Evolutionary conservation across 2,797 vertebrate genomes (phyloP).

Genomic region (Carcharodon carcharias): DNA sequence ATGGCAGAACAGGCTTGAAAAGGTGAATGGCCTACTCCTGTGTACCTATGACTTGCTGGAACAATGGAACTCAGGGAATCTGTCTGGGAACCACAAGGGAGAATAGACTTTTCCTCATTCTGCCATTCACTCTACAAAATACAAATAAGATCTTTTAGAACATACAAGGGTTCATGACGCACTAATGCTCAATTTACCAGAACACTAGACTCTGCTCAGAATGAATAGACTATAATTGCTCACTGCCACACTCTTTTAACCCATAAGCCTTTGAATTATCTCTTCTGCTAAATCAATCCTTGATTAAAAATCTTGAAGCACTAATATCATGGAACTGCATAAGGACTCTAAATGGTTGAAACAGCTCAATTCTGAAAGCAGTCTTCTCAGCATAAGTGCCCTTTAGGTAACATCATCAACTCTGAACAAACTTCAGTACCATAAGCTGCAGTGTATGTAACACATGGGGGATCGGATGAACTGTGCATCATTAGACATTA

Average conservation of each 20-base stretch:
- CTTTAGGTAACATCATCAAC: background rate
- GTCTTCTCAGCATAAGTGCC: background rate
- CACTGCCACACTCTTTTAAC: background rate
- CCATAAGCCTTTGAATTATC: slow-evolving; percentile 7
- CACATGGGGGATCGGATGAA: background rate
- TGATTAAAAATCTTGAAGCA: background rate
- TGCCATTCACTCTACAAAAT: background rate
- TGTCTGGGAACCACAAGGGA: background rate
- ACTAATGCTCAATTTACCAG: background rate
- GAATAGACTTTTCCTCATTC: background rate
- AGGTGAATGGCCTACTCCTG: background rate
- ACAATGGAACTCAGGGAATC: background rate
- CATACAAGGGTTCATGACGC: background rate
- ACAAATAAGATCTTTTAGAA: background rate
- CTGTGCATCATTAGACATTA: no score
- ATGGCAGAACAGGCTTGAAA: background rate
- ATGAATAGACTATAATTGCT: background rate
- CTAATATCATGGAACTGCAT: background rate
- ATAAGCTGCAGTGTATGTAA: background rate
- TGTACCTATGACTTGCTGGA: background rate
- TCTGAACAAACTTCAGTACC: background rate
- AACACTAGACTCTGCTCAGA: background rate
- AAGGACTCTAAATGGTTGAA: background rate
- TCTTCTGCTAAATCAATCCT: background rate
- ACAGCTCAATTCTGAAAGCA: background rate